phyloP scores from a whole-genome alignment of 2,797 vertebrate genomes.

The Botia kubotai region DNA sequence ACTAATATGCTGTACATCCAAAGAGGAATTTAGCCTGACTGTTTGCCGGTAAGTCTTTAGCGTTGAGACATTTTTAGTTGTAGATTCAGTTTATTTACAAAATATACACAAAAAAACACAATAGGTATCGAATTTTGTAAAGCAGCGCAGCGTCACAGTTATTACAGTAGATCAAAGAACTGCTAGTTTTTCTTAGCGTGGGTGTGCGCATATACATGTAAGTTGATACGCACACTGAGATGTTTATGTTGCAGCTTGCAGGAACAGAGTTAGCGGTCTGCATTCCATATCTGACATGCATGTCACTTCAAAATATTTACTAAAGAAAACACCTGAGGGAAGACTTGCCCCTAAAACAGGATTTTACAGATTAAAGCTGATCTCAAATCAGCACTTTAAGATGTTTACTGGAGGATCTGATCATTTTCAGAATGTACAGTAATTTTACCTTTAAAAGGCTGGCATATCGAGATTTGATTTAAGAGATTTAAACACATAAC shows the following conservation, averaged over 20 bases:
- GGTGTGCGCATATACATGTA: neutral
- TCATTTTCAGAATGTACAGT: neutral
- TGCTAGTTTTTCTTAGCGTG: conserved; percentile 3
- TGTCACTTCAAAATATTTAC: neutral
- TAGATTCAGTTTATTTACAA: neutral
- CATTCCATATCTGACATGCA: neutral
- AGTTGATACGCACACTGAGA: conserved; percentile 13
- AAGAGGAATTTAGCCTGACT: neutral
- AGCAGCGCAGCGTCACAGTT: neutral
- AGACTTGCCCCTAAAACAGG: neutral
- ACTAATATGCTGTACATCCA: conserved; percentile 7
- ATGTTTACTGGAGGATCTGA: neutral
- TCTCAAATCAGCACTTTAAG: neutral
- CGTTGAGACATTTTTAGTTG: neutral
- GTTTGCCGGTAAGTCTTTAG: neutral
- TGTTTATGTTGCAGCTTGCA: conserved; percentile 22
- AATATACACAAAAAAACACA: neutral
- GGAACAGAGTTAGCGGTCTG: conserved; percentile 1
- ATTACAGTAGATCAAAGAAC: neutral
- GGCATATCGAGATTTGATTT: neutral
- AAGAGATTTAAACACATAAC: neutral
- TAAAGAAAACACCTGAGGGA: neutral
- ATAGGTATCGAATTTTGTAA: no score
- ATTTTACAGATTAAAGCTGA: neutral
- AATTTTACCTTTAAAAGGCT: neutral